A percentile compares a stretch with the other conserved stretches of the same genome.
Evolutionary conservation across 1,140 invertebrate species (phyloP).

Genomic region (Sinella curviseta): DNA sequence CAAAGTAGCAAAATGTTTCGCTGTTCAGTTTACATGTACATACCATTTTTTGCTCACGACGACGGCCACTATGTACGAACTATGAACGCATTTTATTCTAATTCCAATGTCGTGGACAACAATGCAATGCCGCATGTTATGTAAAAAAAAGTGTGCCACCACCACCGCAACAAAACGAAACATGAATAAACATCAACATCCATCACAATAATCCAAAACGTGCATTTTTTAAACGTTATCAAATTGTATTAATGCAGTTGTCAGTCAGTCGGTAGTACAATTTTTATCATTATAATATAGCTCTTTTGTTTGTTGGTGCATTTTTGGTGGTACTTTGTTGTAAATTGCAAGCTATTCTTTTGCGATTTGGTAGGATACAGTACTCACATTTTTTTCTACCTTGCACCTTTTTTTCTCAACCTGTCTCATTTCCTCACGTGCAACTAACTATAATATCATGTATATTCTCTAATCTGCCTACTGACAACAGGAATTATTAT

Average conservation of each 20-base stretch:
- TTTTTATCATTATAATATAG: background rate
- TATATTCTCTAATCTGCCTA: background rate
- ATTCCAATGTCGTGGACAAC: conserved; percentile 22
- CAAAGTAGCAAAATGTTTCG: too few species aligned
- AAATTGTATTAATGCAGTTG: too few species aligned
- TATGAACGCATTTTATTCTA: conserved; percentile 19
- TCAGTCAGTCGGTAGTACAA: background rate
- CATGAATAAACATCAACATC: too few species aligned
- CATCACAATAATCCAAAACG: background rate
- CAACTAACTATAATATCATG: background rate
- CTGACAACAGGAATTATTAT: conserved; percentile 3
- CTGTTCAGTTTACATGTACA: too few species aligned
- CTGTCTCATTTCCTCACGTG: background rate
- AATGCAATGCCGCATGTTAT: conserved; percentile 15
- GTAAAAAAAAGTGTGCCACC: conserved; percentile 23
- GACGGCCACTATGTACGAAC: too few species aligned
- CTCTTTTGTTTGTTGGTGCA: background rate
- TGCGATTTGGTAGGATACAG: background rate
- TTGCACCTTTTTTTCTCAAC: background rate
- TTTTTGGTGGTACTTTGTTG: too few species aligned
- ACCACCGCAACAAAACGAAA: background rate
- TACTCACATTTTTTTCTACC: background rate
- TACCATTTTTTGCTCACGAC: too few species aligned
- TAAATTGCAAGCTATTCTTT: background rate
- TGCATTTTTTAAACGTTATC: background rate